Evolutionary conservation across 2,113 vertebrate species (phyloP), one percentile per base, ranked within the genome.

Genomic region (Sorex araneus): DNA sequence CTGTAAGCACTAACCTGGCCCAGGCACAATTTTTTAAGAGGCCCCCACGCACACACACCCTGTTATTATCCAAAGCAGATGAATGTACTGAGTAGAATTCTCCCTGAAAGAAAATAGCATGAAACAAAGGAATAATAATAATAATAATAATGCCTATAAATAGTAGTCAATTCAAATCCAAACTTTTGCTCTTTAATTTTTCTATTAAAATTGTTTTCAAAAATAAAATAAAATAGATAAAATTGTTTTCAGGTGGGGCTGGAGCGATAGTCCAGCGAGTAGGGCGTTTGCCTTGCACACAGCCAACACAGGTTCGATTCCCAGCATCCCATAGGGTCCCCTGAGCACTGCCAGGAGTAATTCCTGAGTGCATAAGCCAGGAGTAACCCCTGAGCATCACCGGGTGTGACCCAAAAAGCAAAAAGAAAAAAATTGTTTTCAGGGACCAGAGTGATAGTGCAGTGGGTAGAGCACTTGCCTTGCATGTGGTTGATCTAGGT

Each of bases 121-220:
- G 40, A 90, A 94, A 95, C 30, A 67, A 89, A 97, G n/a, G 89
- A 94, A n/a, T n/a, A 95, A 95, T 25, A 5, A 40, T 40, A 50
- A 50, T 50, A 60, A 60, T 90, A 74, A 89, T 92, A 82, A 92
- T 77, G 85, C 66, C 50, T 92, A 80, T 45, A 80, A 96, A 90
- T 89, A 91, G 67, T 77, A 87, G 76, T 95, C 97, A 97, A 97
- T 94, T 97, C 96, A 97, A 97, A 30, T 47, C 96, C 23, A 63
- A 77, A 45, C 54, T 75, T 95, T 88, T 57, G 47, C 81, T 77
- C 81, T 84, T 96, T 94, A 94, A 95, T 85, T 63, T 94, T 87
- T 95, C 12, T 91, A 96, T 97, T 96, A 97, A 97, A 95, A 92
- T 96, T 60, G 5, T 60, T 60, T 60, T 60, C 57, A 60, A n/a